phyloP scores from a whole-genome alignment of 2,113 vertebrate species.

The Phrynocephalus versicolor region DNA sequence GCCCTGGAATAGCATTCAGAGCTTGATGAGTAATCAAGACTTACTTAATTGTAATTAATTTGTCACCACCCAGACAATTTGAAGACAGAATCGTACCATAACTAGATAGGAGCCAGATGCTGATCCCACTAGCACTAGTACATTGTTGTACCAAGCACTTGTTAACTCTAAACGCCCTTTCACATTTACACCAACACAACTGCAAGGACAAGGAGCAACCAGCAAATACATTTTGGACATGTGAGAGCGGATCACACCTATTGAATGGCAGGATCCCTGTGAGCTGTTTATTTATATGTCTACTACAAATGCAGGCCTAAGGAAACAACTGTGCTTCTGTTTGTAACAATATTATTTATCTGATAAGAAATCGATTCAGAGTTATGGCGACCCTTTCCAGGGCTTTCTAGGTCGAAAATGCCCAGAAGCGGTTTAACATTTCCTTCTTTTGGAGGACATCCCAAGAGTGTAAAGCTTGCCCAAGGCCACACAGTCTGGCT shows the following conservation, averaged over 20 bases:
- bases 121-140: slow-evolving; percentile 3
- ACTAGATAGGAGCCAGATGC: slow-evolving; percentile 32
- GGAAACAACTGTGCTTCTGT: not conserved
- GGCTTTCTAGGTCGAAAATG: no score
- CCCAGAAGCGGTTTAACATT: no score
- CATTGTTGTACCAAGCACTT: slow-evolving; percentile 13
- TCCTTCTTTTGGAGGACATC: no score
- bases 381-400: no score
- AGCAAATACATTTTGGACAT: not conserved
- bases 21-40: slow-evolving; percentile 49
- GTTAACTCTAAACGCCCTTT: slow-evolving; percentile 2
- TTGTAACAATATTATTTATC: no score
- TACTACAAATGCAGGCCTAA: not conserved
- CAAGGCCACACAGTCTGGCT: no score
- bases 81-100: slow-evolving; percentile 45
- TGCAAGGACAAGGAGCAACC: not conserved
- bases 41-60: slow-evolving; percentile 65
- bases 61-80: slow-evolving; percentile 54
- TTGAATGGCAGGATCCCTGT: not conserved
- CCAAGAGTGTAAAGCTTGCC: no score
- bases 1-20: slow-evolving; percentile 46
- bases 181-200: not conserved
- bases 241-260: not conserved
- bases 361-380: no score
- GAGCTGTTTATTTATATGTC: not conserved